Evolutionary conservation across 2,888 invertebrate species (phyloP).

Genomic region (Rutpela maculata): DNA sequence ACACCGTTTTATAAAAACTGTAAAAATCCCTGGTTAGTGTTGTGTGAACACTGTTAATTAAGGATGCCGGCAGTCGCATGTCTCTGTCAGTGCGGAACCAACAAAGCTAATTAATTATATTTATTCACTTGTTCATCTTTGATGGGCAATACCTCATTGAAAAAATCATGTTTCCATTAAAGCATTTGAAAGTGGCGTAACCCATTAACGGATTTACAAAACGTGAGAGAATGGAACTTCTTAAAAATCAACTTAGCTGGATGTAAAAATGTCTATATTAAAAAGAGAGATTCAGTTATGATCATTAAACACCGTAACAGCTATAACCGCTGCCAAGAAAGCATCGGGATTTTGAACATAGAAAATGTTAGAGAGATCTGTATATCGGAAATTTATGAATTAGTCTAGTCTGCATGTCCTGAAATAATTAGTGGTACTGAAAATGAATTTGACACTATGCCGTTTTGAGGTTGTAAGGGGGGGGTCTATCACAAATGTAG

Average conservation of each 20-base stretch:
- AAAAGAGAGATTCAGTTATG: not conserved
- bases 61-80: constrained; percentile 50
- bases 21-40: constrained; percentile 45
- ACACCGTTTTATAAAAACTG: constrained; percentile 23
- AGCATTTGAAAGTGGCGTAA: constrained; percentile 25
- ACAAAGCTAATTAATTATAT: constrained; percentile 57
- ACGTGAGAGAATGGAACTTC: constrained; percentile 27
- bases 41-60: constrained; percentile 56
- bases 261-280: not conserved
- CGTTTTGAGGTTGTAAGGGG: too few relatives aligned
- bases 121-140: constrained; percentile 50
- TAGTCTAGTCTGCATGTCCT: too few relatives aligned
- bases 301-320: not conserved
- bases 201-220: constrained; percentile 30
- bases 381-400: too few relatives aligned
- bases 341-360: too few relatives aligned
- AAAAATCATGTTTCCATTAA: constrained; percentile 31
- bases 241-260: constrained; percentile 15
- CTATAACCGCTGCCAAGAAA: not conserved
- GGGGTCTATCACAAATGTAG: too few relatives aligned
- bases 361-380: not conserved
- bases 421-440: too few relatives aligned
- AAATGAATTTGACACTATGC: too few relatives aligned
- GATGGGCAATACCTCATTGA: constrained; percentile 32
- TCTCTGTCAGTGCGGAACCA: constrained; percentile 54